Conservation (phyloP, 1,140 invertebrate species). For the Rhyacophila brunnea region DNA sequence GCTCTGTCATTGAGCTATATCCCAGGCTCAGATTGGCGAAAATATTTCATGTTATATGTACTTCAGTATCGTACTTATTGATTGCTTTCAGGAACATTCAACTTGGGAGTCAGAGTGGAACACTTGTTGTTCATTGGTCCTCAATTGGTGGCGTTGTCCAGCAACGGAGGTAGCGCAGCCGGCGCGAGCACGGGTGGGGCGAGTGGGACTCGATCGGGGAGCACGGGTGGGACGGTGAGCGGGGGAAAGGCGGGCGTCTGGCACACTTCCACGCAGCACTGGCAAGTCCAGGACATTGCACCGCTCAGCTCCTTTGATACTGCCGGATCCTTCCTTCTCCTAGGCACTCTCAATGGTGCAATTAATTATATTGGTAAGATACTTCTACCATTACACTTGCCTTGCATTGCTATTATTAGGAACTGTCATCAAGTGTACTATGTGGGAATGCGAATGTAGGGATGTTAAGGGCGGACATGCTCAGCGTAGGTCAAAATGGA, state of each 20-base stretch:
- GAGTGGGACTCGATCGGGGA: constrained; percentile 30
- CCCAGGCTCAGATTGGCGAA: no score
- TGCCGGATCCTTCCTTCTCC: constrained; percentile 89
- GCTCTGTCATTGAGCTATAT: no score
- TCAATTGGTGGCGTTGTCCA: constrained; percentile 90
- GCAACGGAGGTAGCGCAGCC: constrained; percentile 37
- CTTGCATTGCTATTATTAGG: no score
- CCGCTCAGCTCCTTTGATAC: constrained; percentile 94
- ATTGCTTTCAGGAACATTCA: constrained; percentile 74
- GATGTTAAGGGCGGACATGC: no score
- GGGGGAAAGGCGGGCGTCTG: constrained; percentile 98
- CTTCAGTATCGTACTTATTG: neutral
- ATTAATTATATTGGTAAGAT: constrained; percentile 93
- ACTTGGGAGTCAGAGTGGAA: constrained; percentile 88
- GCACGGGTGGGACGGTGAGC: neutral
- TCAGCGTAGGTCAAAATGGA: no score
- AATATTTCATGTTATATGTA: no score
- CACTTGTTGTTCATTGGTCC: constrained; percentile 97
- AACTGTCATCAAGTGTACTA: no score
- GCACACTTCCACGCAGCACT: constrained; percentile 98
- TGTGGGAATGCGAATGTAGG: no score
- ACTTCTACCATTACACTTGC: no score
- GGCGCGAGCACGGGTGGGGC: no score
- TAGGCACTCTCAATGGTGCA: constrained; percentile 94
- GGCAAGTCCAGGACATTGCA: constrained; percentile 95